phyloP scores from a whole-genome alignment of 2,888 invertebrate genomes.

The Lacanobia oleracea region DNA sequence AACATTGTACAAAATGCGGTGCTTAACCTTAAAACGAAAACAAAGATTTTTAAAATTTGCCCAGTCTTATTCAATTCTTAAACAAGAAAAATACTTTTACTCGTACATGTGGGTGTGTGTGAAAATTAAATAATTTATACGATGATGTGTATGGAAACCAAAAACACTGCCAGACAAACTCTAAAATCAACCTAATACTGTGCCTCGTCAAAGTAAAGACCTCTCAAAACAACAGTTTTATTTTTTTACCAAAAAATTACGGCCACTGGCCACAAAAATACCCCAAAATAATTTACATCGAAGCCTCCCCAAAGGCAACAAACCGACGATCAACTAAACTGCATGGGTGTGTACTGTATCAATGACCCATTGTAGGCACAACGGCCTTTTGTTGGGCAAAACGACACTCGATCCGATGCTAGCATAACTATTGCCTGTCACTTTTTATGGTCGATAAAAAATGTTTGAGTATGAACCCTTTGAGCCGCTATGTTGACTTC shows the following conservation, averaged over 20 bases:
- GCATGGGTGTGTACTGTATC: conserved; percentile 43
- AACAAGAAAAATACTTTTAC: neutral
- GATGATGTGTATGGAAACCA: too few relatives aligned
- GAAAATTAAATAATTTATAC: too few relatives aligned
- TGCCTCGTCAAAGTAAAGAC: too few relatives aligned
- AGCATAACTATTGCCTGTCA: conserved; percentile 47
- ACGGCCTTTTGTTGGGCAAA: conserved; percentile 32
- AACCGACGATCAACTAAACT: conserved; percentile 35
- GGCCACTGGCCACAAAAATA: neutral
- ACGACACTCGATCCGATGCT: conserved; percentile 37
- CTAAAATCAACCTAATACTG: neutral
- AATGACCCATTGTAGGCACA: conserved; percentile 39
- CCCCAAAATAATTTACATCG: conserved; percentile 16
- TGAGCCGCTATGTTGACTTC: conserved; percentile 8
- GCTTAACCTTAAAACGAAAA: neutral
- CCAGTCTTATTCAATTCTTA: neutral
- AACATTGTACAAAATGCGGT: neutral
- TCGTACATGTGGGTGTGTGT: neutral
- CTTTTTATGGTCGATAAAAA: conserved; percentile 51
- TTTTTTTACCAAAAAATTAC: neutral
- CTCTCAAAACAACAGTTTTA: too few relatives aligned
- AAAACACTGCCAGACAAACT: neutral
- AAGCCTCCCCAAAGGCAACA: conserved; percentile 2
- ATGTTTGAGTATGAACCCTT: conserved; percentile 42
- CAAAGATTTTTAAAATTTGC: neutral